A percentile compares a stretch with the other conserved stretches of the same genome.
phyloP scores from a whole-genome alignment of 2,888 invertebrate species.

The Acleris literana region DNA sequence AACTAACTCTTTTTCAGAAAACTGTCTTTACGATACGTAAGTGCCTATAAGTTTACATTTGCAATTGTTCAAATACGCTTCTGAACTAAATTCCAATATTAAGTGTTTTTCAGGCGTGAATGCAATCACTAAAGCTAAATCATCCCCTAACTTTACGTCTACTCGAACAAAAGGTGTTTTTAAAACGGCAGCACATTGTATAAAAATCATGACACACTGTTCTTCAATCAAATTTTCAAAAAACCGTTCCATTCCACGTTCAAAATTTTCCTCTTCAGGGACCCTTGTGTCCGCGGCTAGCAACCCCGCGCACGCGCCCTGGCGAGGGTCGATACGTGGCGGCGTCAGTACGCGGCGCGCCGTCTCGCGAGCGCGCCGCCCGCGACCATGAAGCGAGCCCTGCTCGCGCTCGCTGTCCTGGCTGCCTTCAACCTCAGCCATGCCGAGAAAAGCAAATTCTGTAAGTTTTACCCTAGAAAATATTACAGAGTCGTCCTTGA shows the following conservation, averaged over 20 bases:
- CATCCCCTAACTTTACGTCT: too few relatives aligned
- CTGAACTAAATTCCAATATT: too few relatives aligned
- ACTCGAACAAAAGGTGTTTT: too few relatives aligned
- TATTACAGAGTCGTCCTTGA: background rate
- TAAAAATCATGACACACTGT: too few relatives aligned
- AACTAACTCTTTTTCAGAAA: background rate
- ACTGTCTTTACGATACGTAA: background rate
- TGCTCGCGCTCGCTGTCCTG: slow-evolving; percentile 62
- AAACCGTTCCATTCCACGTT: slow-evolving; percentile 9
- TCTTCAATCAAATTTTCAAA: too few relatives aligned
- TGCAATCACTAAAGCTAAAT: too few relatives aligned
- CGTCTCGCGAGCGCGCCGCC: slow-evolving; percentile 56
- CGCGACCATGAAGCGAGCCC: slow-evolving; percentile 69
- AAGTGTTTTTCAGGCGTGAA: too few relatives aligned
- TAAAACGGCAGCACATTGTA: too few relatives aligned
- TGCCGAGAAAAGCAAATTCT: slow-evolving; percentile 83
- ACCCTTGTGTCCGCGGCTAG: slow-evolving; percentile 27
- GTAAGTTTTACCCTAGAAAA: slow-evolving; percentile 60
- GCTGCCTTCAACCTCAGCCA: slow-evolving; percentile 58
- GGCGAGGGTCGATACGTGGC: slow-evolving; percentile 49
- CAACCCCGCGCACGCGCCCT: slow-evolving; percentile 57
- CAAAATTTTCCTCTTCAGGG: background rate
- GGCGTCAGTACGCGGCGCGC: slow-evolving; percentile 51
- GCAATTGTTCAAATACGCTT: too few relatives aligned
- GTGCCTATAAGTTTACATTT: too few relatives aligned